Percentiles rank a stretch among this genome's conserved stretches.
Conservation (phyloP, 2,113 vertebrate species). For the Mirounga angustirostris region DNA sequence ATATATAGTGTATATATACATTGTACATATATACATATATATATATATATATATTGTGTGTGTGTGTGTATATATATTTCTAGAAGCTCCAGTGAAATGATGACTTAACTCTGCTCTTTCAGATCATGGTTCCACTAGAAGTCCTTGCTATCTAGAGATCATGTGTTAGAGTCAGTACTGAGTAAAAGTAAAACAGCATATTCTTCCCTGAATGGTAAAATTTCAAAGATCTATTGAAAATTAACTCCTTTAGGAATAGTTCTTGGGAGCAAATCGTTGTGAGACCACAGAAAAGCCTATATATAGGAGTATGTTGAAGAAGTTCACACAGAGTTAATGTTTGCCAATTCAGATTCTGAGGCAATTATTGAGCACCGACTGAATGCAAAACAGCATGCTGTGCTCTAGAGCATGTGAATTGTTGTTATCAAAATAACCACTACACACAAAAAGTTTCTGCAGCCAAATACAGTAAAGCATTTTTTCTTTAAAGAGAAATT, state of each 20-base stretch:
- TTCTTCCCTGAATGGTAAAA: neutral
- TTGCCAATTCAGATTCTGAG: neutral
- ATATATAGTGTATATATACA: neutral
- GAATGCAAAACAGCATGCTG: neutral
- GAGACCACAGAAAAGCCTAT: neutral
- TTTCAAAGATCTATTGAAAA: neutral
- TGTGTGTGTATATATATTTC: neutral
- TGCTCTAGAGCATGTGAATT: neutral
- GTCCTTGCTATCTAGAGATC: neutral
- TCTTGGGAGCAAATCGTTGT: neutral
- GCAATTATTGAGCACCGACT: neutral
- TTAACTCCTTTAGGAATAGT: neutral
- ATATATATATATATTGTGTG: neutral
- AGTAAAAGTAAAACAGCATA: neutral
- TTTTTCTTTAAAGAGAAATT: neutral
- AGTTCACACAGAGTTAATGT: neutral
- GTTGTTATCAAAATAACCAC: neutral
- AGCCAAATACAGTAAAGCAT: neutral
- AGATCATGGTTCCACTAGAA: neutral
- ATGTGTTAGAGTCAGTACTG: neutral
- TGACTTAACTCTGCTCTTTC: neutral
- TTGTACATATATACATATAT: neutral
- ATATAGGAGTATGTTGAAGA: neutral
- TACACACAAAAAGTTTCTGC: neutral
- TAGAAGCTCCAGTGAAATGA: neutral